These are phyloP conservation scores for Corydoras maculifer DNA, from an alignment of 2,113 vertebrate species.

Conservation along the genomic window DNA sequence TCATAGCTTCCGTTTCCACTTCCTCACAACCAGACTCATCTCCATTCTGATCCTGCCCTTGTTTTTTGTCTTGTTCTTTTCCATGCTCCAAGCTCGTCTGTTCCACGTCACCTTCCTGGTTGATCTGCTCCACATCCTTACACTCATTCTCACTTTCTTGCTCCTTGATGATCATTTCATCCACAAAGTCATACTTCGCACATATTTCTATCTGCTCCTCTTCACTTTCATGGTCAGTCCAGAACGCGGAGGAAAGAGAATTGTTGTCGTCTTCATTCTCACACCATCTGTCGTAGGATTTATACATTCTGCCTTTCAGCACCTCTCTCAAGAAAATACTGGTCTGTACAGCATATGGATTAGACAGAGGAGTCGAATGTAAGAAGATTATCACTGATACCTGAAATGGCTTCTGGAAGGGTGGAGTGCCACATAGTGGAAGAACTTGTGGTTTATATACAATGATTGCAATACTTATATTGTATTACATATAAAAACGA, in stretches of 20 bases:
- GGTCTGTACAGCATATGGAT: slow-evolving; percentile 22
- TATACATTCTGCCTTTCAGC: slow-evolving; percentile 49
- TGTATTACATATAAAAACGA: no score
- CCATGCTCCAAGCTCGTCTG: background rate
- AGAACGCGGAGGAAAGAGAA: slow-evolving; percentile 58
- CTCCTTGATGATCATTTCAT: background rate
- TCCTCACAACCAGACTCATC: no score
- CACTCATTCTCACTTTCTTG: background rate
- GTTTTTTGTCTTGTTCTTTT: background rate
- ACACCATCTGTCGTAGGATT: slow-evolving; percentile 32
- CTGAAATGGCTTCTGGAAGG: background rate
- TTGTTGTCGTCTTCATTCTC: slow-evolving; percentile 35
- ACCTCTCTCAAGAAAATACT: background rate
- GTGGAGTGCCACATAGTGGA: slow-evolving; percentile 20
- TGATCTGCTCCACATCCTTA: background rate
- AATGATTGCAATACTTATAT: no score
- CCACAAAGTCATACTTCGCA: slow-evolving; percentile 31
- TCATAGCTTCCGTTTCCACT: background rate
- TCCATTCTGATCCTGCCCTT: background rate
- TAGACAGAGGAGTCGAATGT: slow-evolving; percentile 10
- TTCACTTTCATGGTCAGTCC: slow-evolving; percentile 53
- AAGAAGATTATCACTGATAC: slow-evolving; percentile 40
- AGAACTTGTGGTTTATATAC: background rate
- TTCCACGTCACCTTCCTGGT: background rate
- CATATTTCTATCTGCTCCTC: slow-evolving; percentile 4